Conservation (phyloP, 2,113 vertebrate species). For the Labeo rohita region DNA sequence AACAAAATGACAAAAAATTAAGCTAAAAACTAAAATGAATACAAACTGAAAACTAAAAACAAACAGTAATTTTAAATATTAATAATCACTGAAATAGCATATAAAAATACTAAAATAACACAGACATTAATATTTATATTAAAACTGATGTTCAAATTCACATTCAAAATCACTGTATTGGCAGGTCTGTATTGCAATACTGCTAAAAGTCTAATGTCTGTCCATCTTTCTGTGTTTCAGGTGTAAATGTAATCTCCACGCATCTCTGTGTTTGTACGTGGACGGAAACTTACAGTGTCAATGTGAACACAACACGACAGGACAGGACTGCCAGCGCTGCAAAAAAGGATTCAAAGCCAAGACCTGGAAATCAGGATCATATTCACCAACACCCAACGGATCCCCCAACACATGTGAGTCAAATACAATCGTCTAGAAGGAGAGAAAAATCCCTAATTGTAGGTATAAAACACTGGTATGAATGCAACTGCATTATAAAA, state of each 20-base stretch:
- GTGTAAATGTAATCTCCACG: slow-evolving; percentile 98
- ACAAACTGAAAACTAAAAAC: background rate
- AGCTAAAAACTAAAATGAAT: background rate
- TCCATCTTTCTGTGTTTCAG: slow-evolving; percentile 67
- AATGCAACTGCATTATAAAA: background rate
- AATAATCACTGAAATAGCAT: background rate
- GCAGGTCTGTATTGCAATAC: background rate
- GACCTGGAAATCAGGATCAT: slow-evolving; percentile 94
- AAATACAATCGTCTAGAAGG: background rate
- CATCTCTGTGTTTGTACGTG: slow-evolving; percentile 87
- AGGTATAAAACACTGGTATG: background rate
- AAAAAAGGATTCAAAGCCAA: slow-evolving; percentile 93
- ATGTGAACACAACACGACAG: slow-evolving; percentile 98
- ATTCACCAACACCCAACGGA: slow-evolving; percentile 89
- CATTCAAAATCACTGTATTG: background rate
- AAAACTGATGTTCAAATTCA: background rate
- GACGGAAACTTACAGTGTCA: slow-evolving; percentile 95
- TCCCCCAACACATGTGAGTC: slow-evolving; percentile 94
- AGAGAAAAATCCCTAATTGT: background rate
- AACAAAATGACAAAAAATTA: background rate
- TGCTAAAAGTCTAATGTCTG: background rate
- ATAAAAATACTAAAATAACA: background rate
- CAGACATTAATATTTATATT: background rate
- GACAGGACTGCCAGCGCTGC: slow-evolving; percentile 95
- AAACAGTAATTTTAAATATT: background rate